phyloP scores from a whole-genome alignment of 1,140 invertebrate species.

The Dendroctonus ponderosae region DNA sequence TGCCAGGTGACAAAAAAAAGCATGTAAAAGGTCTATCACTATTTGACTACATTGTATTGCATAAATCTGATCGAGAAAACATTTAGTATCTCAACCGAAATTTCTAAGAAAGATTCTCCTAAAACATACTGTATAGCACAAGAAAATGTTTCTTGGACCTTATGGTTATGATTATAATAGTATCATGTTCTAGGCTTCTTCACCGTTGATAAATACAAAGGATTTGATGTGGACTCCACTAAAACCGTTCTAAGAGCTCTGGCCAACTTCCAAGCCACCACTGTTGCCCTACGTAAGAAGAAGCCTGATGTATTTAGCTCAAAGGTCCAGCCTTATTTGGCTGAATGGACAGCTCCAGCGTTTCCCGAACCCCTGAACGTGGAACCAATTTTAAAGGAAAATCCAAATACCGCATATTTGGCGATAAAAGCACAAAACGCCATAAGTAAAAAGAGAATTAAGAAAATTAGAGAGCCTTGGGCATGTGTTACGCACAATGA shows the following conservation, averaged over 20 bases:
- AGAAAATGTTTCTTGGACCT: too few relatives aligned
- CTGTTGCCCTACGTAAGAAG: constrained; percentile 47
- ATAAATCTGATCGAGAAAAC: too few relatives aligned
- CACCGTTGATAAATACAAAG: constrained; percentile 43
- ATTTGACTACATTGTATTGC: too few relatives aligned
- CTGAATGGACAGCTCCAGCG: neutral
- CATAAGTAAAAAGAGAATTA: constrained; percentile 2
- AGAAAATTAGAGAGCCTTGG: constrained; percentile 47
- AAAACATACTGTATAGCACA: too few relatives aligned
- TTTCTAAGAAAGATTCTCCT: too few relatives aligned
- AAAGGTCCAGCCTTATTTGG: constrained; percentile 44
- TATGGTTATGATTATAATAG: too few relatives aligned
- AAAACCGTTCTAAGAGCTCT: constrained; percentile 46
- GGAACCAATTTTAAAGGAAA: constrained; percentile 6
- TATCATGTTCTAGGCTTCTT: constrained; percentile 40
- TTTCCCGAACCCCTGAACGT: neutral
- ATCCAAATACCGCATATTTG: constrained; percentile 6
- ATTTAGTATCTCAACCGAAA: too few relatives aligned
- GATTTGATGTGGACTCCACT: constrained; percentile 48
- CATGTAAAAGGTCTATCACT: too few relatives aligned
- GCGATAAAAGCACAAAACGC: neutral
- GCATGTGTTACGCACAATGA: constrained; percentile 57
- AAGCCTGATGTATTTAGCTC: constrained; percentile 53
- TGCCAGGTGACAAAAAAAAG: too few relatives aligned
- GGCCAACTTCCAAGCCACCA: constrained; percentile 51